These are phyloP conservation scores for Oreotragus oreotragus DNA, from an alignment of 2,113 vertebrate species.

Conservation along the genomic window DNA sequence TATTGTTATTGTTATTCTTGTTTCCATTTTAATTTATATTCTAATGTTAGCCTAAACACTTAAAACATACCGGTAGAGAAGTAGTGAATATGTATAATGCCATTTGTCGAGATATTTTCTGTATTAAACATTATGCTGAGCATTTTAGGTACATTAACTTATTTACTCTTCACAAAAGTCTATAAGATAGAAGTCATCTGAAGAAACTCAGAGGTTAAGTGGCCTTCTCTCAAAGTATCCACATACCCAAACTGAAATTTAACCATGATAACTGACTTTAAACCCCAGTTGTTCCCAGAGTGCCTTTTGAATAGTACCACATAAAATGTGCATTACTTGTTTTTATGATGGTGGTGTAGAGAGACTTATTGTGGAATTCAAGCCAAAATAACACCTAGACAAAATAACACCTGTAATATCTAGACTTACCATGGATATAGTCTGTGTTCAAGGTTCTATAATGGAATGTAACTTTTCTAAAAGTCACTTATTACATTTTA, in stretches of 20 bases:
- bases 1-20: neutral
- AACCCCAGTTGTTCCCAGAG: neutral
- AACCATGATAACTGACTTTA: neutral
- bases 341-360: neutral
- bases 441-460: neutral
- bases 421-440: neutral
- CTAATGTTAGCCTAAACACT: neutral
- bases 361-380: neutral
- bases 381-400: neutral
- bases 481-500: neutral
- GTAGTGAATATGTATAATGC: neutral
- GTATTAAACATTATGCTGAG: neutral
- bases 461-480: neutral
- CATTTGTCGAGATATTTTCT: neutral
- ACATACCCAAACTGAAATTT: neutral
- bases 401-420: neutral
- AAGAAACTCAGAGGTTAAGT: conserved; percentile 4
- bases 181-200: neutral
- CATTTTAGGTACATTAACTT: neutral
- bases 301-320: neutral
- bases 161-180: neutral
- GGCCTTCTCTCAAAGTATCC: neutral
- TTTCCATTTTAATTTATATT: neutral
- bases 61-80: neutral
- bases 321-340: neutral